These are phyloP conservation scores for Biston stratarius DNA, from an alignment of 2,888 invertebrate species.

Conservation along the genomic window DNA sequence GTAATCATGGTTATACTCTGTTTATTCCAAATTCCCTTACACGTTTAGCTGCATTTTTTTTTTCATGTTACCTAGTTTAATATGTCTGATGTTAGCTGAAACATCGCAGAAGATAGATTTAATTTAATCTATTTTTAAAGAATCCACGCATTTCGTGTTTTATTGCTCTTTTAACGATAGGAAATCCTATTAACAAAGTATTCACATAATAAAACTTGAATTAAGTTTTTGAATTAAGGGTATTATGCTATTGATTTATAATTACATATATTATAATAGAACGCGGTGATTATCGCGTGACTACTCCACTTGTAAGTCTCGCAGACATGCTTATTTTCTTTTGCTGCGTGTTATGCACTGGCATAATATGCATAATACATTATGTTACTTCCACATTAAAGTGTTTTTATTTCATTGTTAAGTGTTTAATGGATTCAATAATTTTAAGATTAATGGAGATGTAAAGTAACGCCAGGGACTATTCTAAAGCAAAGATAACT, in stretches of 20 bases:
- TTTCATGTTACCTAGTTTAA: not conserved
- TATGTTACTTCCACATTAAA: conserved; percentile 12
- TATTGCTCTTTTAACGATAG: conserved; percentile 8
- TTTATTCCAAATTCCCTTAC: conserved; percentile 5
- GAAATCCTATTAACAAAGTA: conserved; percentile 10
- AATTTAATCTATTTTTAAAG: not conserved
- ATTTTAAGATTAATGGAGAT: not conserved
- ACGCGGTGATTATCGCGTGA: conserved; percentile 18
- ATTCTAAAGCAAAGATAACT: too few species aligned
- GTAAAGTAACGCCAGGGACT: too few species aligned
- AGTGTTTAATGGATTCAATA: conserved; percentile 5
- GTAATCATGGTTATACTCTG: conserved; percentile 8
- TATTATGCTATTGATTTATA: conserved; percentile 6
- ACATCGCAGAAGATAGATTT: not conserved
- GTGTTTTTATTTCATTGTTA: conserved; percentile 3
- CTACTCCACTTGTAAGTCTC: conserved; percentile 11
- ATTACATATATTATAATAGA: conserved; percentile 5
- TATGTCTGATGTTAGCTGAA: not conserved
- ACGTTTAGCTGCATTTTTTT: not conserved
- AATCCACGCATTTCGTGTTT: not conserved
- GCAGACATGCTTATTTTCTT: conserved; percentile 17
- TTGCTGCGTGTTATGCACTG: conserved; percentile 17
- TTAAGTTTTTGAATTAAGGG: conserved; percentile 14
- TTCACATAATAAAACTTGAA: conserved; percentile 1
- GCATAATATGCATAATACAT: conserved; percentile 24